Conservation (phyloP, 2,888 invertebrate genomes). For the Onchidella celtica region DNA sequence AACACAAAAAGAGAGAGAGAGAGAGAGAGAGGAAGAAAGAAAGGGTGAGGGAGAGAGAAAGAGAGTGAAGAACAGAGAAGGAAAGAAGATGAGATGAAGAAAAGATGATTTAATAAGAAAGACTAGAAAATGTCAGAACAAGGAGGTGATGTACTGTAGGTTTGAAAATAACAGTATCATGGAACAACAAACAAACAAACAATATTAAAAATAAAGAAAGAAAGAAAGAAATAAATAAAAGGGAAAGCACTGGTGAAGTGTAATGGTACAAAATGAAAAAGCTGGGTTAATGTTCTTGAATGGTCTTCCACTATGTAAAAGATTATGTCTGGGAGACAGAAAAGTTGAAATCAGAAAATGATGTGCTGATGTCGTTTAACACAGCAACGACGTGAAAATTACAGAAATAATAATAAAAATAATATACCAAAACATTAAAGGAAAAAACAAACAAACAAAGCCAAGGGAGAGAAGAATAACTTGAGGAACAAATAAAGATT, state of each 20-base stretch:
- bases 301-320: too few relatives aligned
- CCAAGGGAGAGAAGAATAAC: too few relatives aligned
- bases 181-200: background rate
- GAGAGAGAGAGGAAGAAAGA: slow-evolving; percentile 5
- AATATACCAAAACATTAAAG: too few relatives aligned
- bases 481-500: too few relatives aligned
- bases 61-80: background rate
- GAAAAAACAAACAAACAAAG: too few relatives aligned
- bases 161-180: background rate
- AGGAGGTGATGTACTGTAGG: background rate
- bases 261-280: background rate
- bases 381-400: too few relatives aligned
- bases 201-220: background rate
- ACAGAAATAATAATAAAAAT: too few relatives aligned
- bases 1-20: background rate
- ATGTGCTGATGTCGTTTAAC: background rate
- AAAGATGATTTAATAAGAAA: background rate
- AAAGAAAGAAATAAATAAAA: background rate
- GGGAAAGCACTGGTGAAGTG: background rate
- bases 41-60: too few relatives aligned
- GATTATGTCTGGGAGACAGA: background rate
- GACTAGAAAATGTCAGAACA: background rate
- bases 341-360: too few relatives aligned
- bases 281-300: too few relatives aligned
- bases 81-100: background rate